These are phyloP conservation scores for Littorina saxatilis DNA, from an alignment of 1,140 invertebrate species.

Conservation along the genomic window DNA sequence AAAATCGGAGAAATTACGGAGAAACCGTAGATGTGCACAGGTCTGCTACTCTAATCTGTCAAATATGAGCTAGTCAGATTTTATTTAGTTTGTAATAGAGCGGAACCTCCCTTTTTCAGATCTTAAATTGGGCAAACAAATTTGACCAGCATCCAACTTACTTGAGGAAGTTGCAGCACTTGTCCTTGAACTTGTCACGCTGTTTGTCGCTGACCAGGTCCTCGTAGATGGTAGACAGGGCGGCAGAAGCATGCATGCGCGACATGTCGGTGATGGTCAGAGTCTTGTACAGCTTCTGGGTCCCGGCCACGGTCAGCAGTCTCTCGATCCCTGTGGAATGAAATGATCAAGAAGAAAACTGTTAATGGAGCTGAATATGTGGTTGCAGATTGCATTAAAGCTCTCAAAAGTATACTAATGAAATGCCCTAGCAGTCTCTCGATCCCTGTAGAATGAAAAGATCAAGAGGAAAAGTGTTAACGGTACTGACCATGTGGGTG, in stretches of 20 bases:
- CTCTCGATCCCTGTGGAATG: conserved; percentile 73
- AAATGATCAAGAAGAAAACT: not conserved
- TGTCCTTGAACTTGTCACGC: conserved; percentile 85
- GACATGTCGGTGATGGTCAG: conserved; percentile 89
- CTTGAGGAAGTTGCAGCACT: conserved; percentile 91
- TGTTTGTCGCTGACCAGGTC: conserved; percentile 95
- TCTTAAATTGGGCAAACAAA: too few relatives aligned
- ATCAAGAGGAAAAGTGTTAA: not conserved
- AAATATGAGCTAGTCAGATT: too few relatives aligned
- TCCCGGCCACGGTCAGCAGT: conserved; percentile 75
- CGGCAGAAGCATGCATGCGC: conserved; percentile 90
- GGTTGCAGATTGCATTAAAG: too few relatives aligned
- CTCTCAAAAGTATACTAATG: too few relatives aligned
- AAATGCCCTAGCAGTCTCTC: conserved; percentile 75
- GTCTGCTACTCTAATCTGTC: too few relatives aligned
- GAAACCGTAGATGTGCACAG: too few relatives aligned
- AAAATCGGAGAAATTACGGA: too few relatives aligned
- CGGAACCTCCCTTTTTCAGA: too few relatives aligned
- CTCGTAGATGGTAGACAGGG: conserved; percentile 92
- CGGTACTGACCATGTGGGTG: too few relatives aligned
- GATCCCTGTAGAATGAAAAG: conserved; percentile 68
- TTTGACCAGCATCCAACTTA: too few relatives aligned
- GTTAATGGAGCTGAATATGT: too few relatives aligned
- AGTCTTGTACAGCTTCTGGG: conserved; percentile 72
- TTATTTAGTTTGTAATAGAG: too few relatives aligned